phyloP scores from a whole-genome alignment of 2,888 invertebrate genomes.

The Drosophila anomelani region DNA sequence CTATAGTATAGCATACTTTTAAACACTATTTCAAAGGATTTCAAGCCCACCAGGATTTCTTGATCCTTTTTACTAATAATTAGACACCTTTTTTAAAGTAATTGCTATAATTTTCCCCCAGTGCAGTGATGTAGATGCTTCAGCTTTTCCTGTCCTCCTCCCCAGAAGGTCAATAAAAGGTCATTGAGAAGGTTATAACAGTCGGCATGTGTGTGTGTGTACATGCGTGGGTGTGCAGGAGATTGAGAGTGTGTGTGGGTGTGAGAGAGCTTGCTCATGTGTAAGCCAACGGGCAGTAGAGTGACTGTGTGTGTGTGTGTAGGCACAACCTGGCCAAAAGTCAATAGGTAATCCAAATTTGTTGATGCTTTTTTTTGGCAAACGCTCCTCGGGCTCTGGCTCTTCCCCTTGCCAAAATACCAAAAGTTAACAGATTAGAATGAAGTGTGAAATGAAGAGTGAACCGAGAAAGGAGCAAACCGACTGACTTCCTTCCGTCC shows the following conservation, averaged over 20 bases:
- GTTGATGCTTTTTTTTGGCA: conserved; percentile 52
- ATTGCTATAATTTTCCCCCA: background rate
- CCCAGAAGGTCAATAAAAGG: conserved; percentile 70
- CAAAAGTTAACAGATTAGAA: conserved; percentile 67
- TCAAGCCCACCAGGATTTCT: background rate
- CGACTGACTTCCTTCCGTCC: conserved; percentile 7
- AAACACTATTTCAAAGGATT: background rate
- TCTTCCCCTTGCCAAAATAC: conserved; percentile 39
- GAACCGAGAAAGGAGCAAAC: conserved; percentile 10
- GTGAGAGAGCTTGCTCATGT: conserved; percentile 27
- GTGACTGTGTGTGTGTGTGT: conserved; percentile 14
- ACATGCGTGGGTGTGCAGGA: conserved; percentile 8
- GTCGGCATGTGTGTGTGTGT: conserved; percentile 9
- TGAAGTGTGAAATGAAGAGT: conserved; percentile 59
- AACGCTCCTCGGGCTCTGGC: background rate
- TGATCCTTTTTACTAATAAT: background rate
- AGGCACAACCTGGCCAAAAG: conserved; percentile 48
- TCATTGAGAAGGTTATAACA: conserved; percentile 69
- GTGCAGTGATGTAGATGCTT: conserved; percentile 10
- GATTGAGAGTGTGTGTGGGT: conserved; percentile 12
- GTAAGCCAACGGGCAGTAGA: conserved; percentile 24
- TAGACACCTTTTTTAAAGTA: background rate
- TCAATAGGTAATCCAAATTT: conserved; percentile 68
- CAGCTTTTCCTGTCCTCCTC: conserved; percentile 41
- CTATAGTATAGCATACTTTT: background rate